Conservation (phyloP, 2,888 invertebrate species). For the Mimumesa dahlbomi region DNA sequence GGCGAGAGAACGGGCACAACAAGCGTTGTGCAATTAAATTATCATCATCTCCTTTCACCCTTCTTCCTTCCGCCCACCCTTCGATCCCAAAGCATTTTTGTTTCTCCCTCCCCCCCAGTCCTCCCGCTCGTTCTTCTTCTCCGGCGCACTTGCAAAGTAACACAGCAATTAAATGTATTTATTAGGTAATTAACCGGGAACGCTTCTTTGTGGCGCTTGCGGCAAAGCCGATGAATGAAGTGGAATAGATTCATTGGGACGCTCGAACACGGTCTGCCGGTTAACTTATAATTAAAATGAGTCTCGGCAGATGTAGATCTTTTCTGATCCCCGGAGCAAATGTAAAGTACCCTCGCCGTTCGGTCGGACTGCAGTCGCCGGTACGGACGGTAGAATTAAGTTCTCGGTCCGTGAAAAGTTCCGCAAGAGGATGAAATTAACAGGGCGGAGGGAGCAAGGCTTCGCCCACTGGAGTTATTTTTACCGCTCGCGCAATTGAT, state of each 20-base stretch:
- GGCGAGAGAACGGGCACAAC: constrained; percentile 33
- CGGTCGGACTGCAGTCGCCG: not conserved
- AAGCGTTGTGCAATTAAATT: constrained; percentile 62
- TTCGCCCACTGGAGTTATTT: no score
- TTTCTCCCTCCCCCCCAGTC: no score
- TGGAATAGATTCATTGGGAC: constrained; percentile 8
- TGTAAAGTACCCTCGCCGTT: not conserved
- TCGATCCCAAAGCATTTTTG: not conserved
- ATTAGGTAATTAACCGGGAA: constrained; percentile 41
- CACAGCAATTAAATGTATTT: constrained; percentile 39
- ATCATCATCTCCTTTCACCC: constrained; percentile 53
- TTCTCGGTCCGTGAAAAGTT: no score
- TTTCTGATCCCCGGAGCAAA: not conserved
- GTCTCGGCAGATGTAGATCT: constrained; percentile 4
- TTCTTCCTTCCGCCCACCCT: not conserved
- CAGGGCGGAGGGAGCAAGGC: no score
- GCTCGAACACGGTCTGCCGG: not conserved
- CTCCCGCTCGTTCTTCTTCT: constrained; percentile 15
- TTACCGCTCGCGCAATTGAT: no score
- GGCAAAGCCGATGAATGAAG: constrained; percentile 12
- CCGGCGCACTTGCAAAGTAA: not conserved
- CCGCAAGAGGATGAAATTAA: no score
- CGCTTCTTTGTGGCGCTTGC: constrained; percentile 8
- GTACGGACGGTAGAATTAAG: no score
- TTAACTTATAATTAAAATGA: constrained; percentile 15